phyloP scores from a whole-genome alignment of 2,797 vertebrate genomes.

The Lagocephalus sceleratus region DNA sequence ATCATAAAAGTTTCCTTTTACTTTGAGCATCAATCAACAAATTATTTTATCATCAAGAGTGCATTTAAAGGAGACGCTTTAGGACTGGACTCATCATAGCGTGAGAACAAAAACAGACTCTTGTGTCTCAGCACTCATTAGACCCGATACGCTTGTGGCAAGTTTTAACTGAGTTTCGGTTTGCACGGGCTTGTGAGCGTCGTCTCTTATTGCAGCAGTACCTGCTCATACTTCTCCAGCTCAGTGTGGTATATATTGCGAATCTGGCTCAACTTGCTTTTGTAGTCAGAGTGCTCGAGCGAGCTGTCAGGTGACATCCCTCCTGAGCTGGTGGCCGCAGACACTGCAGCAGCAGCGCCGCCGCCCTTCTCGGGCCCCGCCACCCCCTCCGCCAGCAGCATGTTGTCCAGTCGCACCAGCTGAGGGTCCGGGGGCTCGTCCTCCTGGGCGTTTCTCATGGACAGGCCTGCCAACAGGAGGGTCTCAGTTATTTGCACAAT shows the following conservation, averaged over 20 bases:
- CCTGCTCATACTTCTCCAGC: conserved; percentile 96
- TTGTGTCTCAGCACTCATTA: no score
- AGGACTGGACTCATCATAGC: no score
- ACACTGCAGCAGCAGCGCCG: conserved; percentile 85
- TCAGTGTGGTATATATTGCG: conserved; percentile 94
- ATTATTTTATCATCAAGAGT: no score
- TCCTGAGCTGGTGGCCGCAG: conserved; percentile 87
- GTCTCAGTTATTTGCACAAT: conserved; percentile 5
- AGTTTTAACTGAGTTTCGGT: conserved; percentile 43
- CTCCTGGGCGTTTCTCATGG: conserved; percentile 87
- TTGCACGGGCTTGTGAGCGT: conserved; percentile 52
- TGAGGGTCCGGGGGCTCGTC: conserved; percentile 91
- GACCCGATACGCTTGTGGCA: conserved; percentile 26
- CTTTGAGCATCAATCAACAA: no score
- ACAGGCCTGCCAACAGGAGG: conserved; percentile 76
- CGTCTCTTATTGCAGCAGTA: conserved; percentile 62
- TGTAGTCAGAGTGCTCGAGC: conserved; percentile 93
- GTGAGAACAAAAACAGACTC: background rate
- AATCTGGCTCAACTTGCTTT: conserved; percentile 94
- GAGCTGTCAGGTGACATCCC: conserved; percentile 90
- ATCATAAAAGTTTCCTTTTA: no score
- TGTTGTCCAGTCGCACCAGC: conserved; percentile 91
- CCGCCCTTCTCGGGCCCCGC: conserved; percentile 91
- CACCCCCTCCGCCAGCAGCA: conserved; percentile 91
- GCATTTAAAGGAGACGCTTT: no score